Base-by-base conservation (phyloP, 2,888 invertebrate species). In the Diadegma fenestrale region DNA sequence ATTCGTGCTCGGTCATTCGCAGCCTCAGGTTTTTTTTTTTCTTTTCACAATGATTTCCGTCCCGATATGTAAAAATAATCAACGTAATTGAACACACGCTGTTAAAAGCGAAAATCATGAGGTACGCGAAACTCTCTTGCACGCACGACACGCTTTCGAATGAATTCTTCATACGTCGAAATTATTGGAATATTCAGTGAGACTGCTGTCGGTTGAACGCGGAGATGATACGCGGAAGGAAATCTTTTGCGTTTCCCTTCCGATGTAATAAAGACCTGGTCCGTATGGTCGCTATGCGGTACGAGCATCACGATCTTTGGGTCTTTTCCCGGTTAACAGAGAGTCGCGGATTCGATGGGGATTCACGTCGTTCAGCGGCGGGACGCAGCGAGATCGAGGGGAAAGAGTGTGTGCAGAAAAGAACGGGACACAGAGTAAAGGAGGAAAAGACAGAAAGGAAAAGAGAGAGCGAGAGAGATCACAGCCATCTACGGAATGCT, bases 401-500 rank as follows among this genome's bases (percentile, higher is more conserved):
- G 86, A 82, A 84, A 83, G 85, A 87, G 85, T 76, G 83, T 82
- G 83, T 82, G 43, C 61, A 86, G 78, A 71, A 81, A 61, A 75
- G 76, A 76, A 85, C 85, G 85, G 72, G 87, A 84, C 81, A 87
- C 61, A 61, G 79, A 77, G 80, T 37, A 66, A 88, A 89, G 88
- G 80, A 81, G 88, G 85, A 85, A 87, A 82, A 88, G 87, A 75
- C 84, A 82, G 82, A 83, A 87, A 80, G 84, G 85, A 80, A 85
- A 86, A 88, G 84, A 76, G 85, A 80, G 86, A 86, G 82, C 85
- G 87, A 88, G 85, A 88, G 88, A 89, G 87, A 89, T 88, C 90
- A 89, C 91, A 91, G 91, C 91, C 92, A 91, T 91, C 92, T 90
- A 90, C 90, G 93, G 94, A 94, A 94, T 94, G 94, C 94, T 94